phyloP scores from a whole-genome alignment of 1,140 invertebrate genomes.

The Pogonomyrmex barbatus region DNA sequence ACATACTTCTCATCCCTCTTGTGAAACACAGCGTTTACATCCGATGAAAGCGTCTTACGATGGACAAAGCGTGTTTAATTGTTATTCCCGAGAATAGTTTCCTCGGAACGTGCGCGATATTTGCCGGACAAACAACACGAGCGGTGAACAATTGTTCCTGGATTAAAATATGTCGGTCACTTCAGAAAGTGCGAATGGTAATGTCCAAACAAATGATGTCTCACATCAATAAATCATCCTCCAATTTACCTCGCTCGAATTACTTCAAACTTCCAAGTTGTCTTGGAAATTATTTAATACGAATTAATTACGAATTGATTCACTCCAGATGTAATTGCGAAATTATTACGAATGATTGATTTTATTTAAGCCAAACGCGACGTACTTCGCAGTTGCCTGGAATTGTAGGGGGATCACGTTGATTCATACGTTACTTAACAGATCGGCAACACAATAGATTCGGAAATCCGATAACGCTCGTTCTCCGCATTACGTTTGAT shows the following conservation, averaged over 20 bases:
- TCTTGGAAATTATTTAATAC: conserved; percentile 3
- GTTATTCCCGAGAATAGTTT: neutral
- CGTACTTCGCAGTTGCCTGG: conserved; percentile 4
- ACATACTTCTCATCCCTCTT: neutral
- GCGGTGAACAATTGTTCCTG: neutral
- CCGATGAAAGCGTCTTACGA: neutral
- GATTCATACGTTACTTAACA: conserved; percentile 45
- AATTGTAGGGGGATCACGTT: neutral
- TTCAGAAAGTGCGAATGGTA: neutral
- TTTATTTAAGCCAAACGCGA: conserved; percentile 6
- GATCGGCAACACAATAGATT: neutral
- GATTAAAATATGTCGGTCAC: neutral
- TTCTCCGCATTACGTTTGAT: neutral
- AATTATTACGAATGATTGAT: conserved; percentile 54
- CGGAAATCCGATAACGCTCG: conserved; percentile 14
- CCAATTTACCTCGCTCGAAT: conserved; percentile 6
- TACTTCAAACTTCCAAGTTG: neutral
- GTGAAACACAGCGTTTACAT: neutral
- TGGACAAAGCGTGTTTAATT: conserved; percentile 17
- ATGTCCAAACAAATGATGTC: neutral
- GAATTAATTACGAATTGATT: conserved; percentile 17
- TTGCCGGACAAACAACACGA: neutral
- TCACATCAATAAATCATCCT: conserved; percentile 37
- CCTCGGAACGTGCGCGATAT: neutral
- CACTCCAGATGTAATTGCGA: conserved; percentile 24